These are phyloP conservation scores for Antedon mediterranea DNA, from an alignment of 53 echinoderm and acorn worm species.

Conservation along the genomic window DNA sequence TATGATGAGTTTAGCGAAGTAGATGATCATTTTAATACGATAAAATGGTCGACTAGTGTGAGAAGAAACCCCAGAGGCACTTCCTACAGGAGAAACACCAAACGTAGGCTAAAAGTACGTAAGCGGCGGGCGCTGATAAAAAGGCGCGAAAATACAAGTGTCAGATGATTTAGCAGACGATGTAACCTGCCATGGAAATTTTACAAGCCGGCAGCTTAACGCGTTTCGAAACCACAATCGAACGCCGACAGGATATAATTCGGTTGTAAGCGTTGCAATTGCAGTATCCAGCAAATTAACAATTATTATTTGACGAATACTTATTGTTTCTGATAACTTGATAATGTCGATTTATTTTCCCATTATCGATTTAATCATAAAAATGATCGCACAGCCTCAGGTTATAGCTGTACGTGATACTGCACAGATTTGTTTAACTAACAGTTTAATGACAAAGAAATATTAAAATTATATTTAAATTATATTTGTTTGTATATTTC, in stretches of 20 bases:
- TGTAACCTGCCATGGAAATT: background rate
- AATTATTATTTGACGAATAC: background rate
- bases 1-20: background rate
- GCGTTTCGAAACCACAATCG: background rate
- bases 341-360: background rate
- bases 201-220: background rate
- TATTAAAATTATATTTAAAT: background rate
- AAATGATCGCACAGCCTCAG: background rate
- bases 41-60: background rate
- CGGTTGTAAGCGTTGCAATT: background rate
- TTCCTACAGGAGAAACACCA: background rate
- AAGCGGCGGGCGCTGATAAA: background rate
- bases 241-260: background rate
- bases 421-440: background rate
- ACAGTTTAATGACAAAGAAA: background rate
- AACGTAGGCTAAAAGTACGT: background rate
- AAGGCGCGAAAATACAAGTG: background rate
- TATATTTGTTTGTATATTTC: no score
- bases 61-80: background rate
- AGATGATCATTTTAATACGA: background rate
- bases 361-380: background rate
- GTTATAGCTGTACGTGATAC: background rate
- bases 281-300: background rate
- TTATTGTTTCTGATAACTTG: background rate
- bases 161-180: background rate